Conservation (phyloP, 2,888 invertebrate species). For the Cephus sareptanus region DNA sequence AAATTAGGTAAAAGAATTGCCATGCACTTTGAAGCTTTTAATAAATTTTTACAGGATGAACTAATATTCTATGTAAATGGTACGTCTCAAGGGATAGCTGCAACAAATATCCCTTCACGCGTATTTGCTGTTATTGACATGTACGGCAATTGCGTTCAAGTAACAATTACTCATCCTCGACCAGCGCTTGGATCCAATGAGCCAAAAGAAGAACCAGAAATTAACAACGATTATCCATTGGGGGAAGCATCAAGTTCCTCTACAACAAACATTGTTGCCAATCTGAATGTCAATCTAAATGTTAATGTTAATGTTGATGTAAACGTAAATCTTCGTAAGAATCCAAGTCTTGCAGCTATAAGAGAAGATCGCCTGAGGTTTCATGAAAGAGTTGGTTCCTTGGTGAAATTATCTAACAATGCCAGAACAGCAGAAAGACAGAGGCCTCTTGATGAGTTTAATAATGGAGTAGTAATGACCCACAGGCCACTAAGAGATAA, state of each 20-base stretch:
- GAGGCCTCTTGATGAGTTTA: constrained; percentile 92
- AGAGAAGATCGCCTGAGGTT: constrained; percentile 79
- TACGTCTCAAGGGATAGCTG: constrained; percentile 88
- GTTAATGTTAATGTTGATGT: constrained; percentile 56
- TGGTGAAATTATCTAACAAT: constrained; percentile 86
- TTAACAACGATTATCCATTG: constrained; percentile 56
- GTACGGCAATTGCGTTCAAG: constrained; percentile 86
- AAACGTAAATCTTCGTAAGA: constrained; percentile 54
- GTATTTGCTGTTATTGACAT: constrained; percentile 84
- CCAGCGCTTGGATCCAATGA: constrained; percentile 34
- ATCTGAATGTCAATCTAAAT: constrained; percentile 63
- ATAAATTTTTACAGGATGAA: constrained; percentile 72
- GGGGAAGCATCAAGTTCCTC: constrained; percentile 57
- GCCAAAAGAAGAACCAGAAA: constrained; percentile 49
- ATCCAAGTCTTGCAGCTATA: constrained; percentile 55
- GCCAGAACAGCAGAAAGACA: constrained; percentile 88
- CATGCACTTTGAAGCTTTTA: neutral
- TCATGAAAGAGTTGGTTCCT: constrained; percentile 87
- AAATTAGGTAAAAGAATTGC: neutral
- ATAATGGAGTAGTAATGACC: constrained; percentile 96
- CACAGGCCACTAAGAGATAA: constrained; percentile 87
- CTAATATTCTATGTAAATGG: constrained; percentile 91
- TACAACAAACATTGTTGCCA: constrained; percentile 61
- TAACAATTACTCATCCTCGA: constrained; percentile 70
- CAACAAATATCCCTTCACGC: constrained; percentile 78